These are phyloP conservation scores for Axis porcinus DNA, from an alignment of 2,113 vertebrate species.

Conservation along the genomic window DNA sequence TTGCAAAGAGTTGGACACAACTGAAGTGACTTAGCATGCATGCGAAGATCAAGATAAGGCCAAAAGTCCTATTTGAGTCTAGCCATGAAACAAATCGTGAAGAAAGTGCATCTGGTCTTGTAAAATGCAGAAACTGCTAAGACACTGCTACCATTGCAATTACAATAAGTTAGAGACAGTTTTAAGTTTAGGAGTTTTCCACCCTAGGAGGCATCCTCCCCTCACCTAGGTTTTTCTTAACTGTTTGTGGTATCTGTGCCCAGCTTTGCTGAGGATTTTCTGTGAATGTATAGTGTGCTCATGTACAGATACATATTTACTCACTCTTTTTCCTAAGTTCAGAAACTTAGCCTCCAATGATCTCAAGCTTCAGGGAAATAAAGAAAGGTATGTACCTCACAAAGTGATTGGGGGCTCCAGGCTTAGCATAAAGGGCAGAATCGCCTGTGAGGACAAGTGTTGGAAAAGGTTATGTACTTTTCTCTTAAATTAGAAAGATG, in stretches of 20 bases:
- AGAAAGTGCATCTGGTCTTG: neutral
- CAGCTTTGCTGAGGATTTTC: conserved; percentile 17
- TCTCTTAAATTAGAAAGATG: neutral
- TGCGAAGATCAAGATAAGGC: neutral
- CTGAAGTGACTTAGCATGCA: neutral
- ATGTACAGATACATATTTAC: neutral
- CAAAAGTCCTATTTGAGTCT: neutral
- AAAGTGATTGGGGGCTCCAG: neutral
- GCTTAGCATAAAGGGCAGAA: neutral
- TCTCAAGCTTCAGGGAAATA: neutral
- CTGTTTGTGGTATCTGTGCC: neutral
- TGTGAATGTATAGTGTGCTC: neutral
- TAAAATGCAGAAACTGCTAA: neutral
- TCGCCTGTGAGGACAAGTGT: neutral
- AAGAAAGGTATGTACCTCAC: neutral
- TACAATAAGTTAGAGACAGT: neutral
- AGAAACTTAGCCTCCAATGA: neutral
- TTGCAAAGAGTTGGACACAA: neutral
- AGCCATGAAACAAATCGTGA: neutral
- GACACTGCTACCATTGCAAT: neutral
- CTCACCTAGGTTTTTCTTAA: neutral
- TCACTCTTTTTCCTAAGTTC: neutral
- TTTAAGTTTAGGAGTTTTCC: neutral
- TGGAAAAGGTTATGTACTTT: neutral
- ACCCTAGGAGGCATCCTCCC: neutral